These are phyloP conservation scores for Eciton burchellii DNA, from an alignment of 1,140 invertebrate genomes.

Conservation along the genomic window DNA sequence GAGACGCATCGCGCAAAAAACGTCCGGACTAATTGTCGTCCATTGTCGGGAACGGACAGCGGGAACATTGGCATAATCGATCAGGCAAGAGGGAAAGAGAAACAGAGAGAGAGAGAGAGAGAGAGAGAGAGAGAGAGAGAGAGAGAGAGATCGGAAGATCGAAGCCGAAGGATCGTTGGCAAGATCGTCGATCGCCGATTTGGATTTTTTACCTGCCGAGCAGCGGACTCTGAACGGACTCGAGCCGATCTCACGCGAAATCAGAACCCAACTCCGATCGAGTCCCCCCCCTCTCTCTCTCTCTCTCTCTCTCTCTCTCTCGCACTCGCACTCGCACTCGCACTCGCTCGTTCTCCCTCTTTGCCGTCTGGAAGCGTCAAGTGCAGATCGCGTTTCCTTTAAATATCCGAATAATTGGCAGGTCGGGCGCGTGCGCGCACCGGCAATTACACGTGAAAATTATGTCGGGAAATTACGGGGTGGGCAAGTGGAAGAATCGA, in stretches of 20 bases:
- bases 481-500: slow-evolving; percentile 27
- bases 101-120: too few relatives aligned
- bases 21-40: slow-evolving; percentile 49
- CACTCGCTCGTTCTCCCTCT: too few relatives aligned
- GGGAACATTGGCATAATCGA: slow-evolving; percentile 37
- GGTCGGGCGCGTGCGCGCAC: slow-evolving; percentile 27
- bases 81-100: too few relatives aligned
- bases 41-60: slow-evolving; percentile 28
- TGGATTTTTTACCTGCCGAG: slow-evolving; percentile 52
- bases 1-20: slow-evolving; percentile 43
- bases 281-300: background rate
- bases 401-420: slow-evolving; percentile 48
- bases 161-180: slow-evolving; percentile 32
- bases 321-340: too few relatives aligned
- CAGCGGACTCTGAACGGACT: background rate
- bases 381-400: slow-evolving; percentile 46
- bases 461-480: slow-evolving; percentile 26
- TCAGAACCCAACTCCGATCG: slow-evolving; percentile 21
- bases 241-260: slow-evolving; percentile 28
- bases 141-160: slow-evolving; percentile 9
- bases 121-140: too few relatives aligned
- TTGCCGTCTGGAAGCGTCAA: too few relatives aligned
- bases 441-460: slow-evolving; percentile 50
- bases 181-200: background rate
- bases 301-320: background rate